Evolutionary conservation across 2,888 invertebrate genomes (phyloP).

Genomic region (Pseudanteris insignis): DNA sequence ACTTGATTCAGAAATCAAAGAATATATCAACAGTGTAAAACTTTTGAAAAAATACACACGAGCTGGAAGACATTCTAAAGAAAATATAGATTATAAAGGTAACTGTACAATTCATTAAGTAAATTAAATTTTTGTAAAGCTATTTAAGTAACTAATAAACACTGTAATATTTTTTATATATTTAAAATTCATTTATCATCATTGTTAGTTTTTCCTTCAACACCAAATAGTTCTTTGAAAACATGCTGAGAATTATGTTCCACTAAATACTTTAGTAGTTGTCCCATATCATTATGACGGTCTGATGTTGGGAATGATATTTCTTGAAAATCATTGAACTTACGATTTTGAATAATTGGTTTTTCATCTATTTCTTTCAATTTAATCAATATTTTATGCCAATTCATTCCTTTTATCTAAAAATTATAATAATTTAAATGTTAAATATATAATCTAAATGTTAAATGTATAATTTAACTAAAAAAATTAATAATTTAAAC

Average conservation of each 20-base stretch:
- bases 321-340: conserved; percentile 76
- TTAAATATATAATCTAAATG: neutral
- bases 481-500: neutral
- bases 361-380: conserved; percentile 72
- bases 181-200: conserved; percentile 19
- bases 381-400: conserved; percentile 85
- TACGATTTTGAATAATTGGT: conserved; percentile 67
- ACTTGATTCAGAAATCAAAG: no score
- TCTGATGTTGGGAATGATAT: conserved; percentile 70
- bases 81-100: no score
- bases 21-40: no score
- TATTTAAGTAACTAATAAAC: no score
- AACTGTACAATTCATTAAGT: no score
- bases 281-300: conserved; percentile 81
- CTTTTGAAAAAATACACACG: no score
- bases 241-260: conserved; percentile 75
- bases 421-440: conserved; percentile 43
- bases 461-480: neutral
- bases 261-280: conserved; percentile 79
- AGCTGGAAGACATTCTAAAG: no score
- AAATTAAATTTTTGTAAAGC: no score
- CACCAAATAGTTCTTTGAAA: conserved; percentile 84
- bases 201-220: conserved; percentile 59
- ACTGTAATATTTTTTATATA: no score
- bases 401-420: conserved; percentile 78